Evolutionary conservation across 30 jellyfish, hydroid and myxozoan species (phyloP).

Genomic region (Morbakka virulenta): DNA sequence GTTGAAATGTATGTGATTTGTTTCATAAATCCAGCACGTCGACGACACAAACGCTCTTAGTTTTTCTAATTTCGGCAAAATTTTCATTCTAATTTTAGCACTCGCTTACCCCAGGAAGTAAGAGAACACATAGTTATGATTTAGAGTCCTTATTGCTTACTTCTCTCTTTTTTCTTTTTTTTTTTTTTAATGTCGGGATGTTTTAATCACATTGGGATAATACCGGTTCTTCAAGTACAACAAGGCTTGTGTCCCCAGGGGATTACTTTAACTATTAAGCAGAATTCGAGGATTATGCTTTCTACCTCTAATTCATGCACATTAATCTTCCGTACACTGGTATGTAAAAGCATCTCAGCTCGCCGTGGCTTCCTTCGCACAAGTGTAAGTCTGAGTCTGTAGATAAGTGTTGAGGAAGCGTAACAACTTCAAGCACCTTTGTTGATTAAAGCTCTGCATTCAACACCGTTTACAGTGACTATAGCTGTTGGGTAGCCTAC

Average conservation of each 20-base stretch:
- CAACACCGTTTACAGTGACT: slow-evolving; percentile 21
- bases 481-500: slow-evolving; percentile 12
- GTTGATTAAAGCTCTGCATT: slow-evolving; percentile 5
- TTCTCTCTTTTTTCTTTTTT: neutral
- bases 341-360: too few species aligned
- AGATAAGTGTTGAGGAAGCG: too few species aligned
- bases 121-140: neutral
- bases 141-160: slow-evolving; percentile 5
- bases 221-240: too few species aligned
- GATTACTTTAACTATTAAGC: too few species aligned
- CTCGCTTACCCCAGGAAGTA: neutral
- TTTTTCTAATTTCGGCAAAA: slow-evolving; percentile 1
- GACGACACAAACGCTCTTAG: slow-evolving; percentile 32
- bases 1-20: slow-evolving; percentile 20
- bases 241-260: too few species aligned
- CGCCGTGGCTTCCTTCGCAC: neutral
- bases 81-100: neutral
- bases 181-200: too few species aligned
- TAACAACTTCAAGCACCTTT: slow-evolving; percentile 5
- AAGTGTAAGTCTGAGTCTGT: neutral
- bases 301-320: neutral
- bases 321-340: neutral
- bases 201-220: too few species aligned
- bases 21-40: slow-evolving; percentile 55
- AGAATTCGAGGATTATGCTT: too few species aligned